Evolutionary conservation across 2,797 vertebrate genomes (phyloP), one percentile per base, ranked within the genome.

Genomic region (Morelia viridis): DNA sequence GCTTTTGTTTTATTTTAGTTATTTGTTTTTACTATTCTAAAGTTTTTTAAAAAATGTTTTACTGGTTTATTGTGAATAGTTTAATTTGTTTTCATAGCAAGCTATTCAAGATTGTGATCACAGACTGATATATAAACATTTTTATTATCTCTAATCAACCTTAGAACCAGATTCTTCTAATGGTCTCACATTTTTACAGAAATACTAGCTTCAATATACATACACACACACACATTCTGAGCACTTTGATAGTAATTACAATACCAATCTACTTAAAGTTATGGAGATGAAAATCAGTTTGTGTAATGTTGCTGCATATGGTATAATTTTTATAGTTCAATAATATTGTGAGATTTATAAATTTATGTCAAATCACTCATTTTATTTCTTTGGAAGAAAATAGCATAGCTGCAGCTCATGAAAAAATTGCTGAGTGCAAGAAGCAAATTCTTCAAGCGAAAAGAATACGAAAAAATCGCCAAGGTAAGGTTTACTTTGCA

Each of bases 381-480:
- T 0, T 80, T 90, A 15, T 56, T n/a, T 94, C 91, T 95, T 85
- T 28, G 91, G 0, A 96, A 99, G 99, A 99, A 96, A 98, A 98
- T 92, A 99, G 97, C 94, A 99, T 99, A 95, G 98, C 97, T 58
- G 98, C 98, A 94, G 99, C 99, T 35, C 99, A 99, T 85, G 99
- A 99, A 90, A 99, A 99, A 97, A 99, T 99, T 94, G 96, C 98
- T 85, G 99, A 99, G 95, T 99, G 99, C 96, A 99, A 99, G 97
- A 99, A 99, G 94, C 99, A 99, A 96, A 99, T 99, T 94, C 98
- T 98, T 97, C 98, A 99, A 96, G 99, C 99, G 91, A 99, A 99
- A 96, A 98, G 99, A 96, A 98, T 99, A 97, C 96, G 99, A 92
- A 99, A 99, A 96, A 99, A 99, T 97, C 98, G 99, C 0, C 99